A percentile compares a stretch with the other conserved stretches of the same genome.
These are phyloP conservation scores for Empidonax traillii DNA, from an alignment of 2,113 vertebrate species.

Conservation along the genomic window DNA sequence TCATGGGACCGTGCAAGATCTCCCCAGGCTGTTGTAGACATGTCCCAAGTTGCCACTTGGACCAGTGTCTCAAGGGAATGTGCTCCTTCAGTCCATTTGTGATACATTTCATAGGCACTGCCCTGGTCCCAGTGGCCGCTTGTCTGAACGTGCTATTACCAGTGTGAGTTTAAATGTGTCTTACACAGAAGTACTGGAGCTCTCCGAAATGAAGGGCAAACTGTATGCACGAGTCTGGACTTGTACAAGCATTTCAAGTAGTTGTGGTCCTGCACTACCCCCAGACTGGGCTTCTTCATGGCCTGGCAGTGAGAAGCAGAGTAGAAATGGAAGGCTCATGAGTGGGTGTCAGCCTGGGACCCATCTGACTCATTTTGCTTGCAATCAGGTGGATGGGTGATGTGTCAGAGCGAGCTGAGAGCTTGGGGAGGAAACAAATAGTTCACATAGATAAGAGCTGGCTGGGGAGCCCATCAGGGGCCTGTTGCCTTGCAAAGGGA, in stretches of 20 bases:
- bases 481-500: background rate
- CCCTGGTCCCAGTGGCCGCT: background rate
- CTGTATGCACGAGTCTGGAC: background rate
- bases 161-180: background rate
- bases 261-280: background rate
- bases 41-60: background rate
- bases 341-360: background rate
- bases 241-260: background rate
- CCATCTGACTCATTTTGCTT: background rate
- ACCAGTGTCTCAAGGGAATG: background rate
- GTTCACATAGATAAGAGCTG: background rate
- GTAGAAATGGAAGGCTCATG: background rate
- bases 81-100: background rate
- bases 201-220: background rate
- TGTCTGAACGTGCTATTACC: background rate
- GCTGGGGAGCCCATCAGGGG: background rate
- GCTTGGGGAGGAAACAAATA: background rate
- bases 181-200: background rate
- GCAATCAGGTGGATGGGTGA: background rate
- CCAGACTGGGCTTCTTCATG: background rate
- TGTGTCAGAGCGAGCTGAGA: background rate
- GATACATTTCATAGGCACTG: background rate
- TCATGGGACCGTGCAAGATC: background rate
- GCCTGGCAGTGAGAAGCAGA: background rate
- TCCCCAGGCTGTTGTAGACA: background rate